Conservation (phyloP, 2,113 vertebrate genomes). For the Hypomesus transpacificus region DNA sequence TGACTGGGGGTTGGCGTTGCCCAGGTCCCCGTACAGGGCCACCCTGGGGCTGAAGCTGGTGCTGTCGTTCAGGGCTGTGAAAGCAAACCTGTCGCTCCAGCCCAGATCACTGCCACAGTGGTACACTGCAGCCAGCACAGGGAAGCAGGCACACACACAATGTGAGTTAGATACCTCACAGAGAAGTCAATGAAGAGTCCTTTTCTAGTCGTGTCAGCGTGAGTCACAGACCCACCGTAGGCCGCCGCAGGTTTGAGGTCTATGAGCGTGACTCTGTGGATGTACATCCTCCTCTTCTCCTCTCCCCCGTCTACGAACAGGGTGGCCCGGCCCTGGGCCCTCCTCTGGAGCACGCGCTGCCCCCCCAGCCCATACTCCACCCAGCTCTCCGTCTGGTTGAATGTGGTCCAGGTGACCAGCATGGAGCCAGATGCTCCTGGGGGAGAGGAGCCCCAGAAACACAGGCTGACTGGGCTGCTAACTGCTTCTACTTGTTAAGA, state of each 20-base stretch:
- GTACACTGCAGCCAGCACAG: slow-evolving; percentile 60
- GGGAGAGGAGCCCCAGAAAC: slow-evolving; percentile 16
- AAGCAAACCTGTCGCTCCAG: slow-evolving; percentile 81
- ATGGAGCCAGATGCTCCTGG: slow-evolving; percentile 73
- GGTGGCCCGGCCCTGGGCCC: slow-evolving; percentile 56
- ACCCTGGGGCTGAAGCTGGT: slow-evolving; percentile 76
- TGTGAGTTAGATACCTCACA: neutral
- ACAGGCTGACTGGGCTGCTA: too few relatives aligned
- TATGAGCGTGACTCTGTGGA: slow-evolving; percentile 77
- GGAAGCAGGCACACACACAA: neutral
- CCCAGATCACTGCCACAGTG: slow-evolving; percentile 77
- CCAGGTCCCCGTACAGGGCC: slow-evolving; percentile 83
- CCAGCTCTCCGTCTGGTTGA: slow-evolving; percentile 63
- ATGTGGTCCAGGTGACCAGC: slow-evolving; percentile 83
- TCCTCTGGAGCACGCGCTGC: slow-evolving; percentile 59
- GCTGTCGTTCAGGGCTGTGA: slow-evolving; percentile 73
- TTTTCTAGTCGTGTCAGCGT: neutral
- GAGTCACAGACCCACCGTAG: slow-evolving; percentile 66
- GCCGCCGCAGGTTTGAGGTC: slow-evolving; percentile 66
- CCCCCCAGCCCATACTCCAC: slow-evolving; percentile 74
- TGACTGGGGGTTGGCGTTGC: slow-evolving; percentile 83
- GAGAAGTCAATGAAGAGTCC: neutral
- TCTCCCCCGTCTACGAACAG: slow-evolving; percentile 77
- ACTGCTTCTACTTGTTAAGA: too few relatives aligned
- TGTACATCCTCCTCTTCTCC: slow-evolving; percentile 69